A percentile compares a stretch with the other conserved stretches of the same genome.
Evolutionary conservation across 1,140 invertebrate genomes (phyloP).

Genomic region (Dreissena polymorpha): DNA sequence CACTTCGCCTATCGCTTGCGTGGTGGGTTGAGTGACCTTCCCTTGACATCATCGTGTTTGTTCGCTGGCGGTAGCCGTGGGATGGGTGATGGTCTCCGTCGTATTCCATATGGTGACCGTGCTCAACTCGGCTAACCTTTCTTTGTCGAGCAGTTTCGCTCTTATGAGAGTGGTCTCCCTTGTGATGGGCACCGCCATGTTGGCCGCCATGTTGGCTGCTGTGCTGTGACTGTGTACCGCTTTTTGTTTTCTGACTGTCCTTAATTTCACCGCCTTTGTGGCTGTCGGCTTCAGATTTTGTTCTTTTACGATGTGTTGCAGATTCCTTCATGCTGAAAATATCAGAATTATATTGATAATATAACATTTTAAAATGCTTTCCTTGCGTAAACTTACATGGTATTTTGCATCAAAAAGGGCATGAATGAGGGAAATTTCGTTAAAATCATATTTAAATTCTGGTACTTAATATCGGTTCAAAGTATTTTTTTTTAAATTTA

Average conservation of each 20-base stretch:
- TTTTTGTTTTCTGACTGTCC: not conserved
- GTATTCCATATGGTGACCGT: constrained; percentile 21
- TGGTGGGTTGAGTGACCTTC: constrained; percentile 44
- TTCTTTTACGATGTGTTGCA: constrained; percentile 36
- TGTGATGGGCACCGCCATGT: constrained; percentile 20
- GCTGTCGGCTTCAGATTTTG: constrained; percentile 36
- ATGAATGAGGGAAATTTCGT: not conserved
- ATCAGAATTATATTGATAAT: not conserved
- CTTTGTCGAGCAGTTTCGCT: not conserved
- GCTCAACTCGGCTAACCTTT: constrained; percentile 2
- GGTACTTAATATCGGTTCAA: not conserved
- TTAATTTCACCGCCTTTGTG: constrained; percentile 2
- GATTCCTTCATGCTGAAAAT: constrained; percentile 41
- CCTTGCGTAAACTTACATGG: not conserved
- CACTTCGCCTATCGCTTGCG: constrained; percentile 59
- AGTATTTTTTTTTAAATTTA: not conserved
- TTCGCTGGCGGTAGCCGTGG: constrained; percentile 55
- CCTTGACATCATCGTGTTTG: constrained; percentile 43
- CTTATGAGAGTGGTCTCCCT: constrained; percentile 33
- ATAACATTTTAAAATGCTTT: not conserved
- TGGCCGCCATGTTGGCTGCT: constrained; percentile 38
- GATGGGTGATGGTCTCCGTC: constrained; percentile 44
- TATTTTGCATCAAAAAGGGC: not conserved
- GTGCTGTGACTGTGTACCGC: constrained; percentile 4
- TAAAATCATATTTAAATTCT: no score